These are phyloP conservation scores for Panurus biarmicus DNA, from an alignment of 2,113 vertebrate species.

Conservation along the genomic window DNA sequence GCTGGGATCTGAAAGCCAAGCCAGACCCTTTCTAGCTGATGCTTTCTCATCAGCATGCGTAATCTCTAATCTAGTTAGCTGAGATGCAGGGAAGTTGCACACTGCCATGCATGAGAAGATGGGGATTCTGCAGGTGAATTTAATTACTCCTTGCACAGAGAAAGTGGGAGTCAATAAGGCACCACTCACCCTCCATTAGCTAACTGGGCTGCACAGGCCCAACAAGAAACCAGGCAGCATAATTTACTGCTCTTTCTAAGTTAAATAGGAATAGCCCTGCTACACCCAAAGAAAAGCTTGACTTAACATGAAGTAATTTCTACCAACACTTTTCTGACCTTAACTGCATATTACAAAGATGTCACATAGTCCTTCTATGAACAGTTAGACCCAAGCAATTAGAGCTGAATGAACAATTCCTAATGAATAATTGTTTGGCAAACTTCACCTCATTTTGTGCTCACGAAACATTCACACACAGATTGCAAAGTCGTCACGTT, in stretches of 20 bases:
- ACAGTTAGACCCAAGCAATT: constrained; percentile 3
- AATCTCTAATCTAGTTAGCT: constrained; percentile 23
- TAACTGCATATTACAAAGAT: neutral
- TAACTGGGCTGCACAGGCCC: neutral
- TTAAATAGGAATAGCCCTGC: neutral
- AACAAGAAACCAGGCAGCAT: neutral
- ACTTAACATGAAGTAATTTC: neutral
- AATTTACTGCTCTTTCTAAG: neutral
- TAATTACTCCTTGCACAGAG: neutral
- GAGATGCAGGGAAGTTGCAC: neutral
- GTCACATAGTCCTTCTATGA: neutral
- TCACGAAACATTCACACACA: neutral
- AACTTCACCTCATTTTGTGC: neutral
- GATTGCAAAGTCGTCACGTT: neutral
- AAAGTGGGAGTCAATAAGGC: neutral
- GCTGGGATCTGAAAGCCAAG: neutral
- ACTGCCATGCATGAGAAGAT: neutral
- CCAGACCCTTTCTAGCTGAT: neutral
- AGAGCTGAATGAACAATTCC: constrained; percentile 20
- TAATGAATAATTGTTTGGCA: constrained; percentile 7
- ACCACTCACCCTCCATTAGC: neutral
- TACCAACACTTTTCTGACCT: neutral
- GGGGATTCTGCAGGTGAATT: constrained; percentile 11
- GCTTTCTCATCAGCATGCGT: neutral
- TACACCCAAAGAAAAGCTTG: neutral